Base-by-base conservation (phyloP, 1,140 invertebrate species). In the Atta cephalotes region DNA sequence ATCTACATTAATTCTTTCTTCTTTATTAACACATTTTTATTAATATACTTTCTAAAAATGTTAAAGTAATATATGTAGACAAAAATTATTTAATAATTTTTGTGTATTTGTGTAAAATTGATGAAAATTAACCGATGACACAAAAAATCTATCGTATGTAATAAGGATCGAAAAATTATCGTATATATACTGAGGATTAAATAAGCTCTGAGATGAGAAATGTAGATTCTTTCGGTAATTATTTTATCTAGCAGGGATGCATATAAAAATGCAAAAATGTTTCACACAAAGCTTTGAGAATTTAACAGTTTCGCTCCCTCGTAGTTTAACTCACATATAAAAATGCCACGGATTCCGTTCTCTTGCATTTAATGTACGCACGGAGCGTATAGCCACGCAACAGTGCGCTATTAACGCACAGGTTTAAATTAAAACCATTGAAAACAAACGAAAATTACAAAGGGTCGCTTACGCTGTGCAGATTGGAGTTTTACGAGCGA, bases 371-470 rank as follows among this genome's bases (percentile, higher is more conserved):
- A 82, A 14, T 51, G 12, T 56, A 58, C 53, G 16, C 66, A 39
- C 63, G 63, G 78, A 5, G 45, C 14, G 66, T 35, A 72, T 1
- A 79, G 28, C 28, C 4, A n/a, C 56, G n/a, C 31, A 45, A n/a
- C 21, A 7, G 68, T 10, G 14, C 79, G 79, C 79, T 6, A 82
- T 74, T 74, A 82, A 74, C 53, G 53, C 39, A 68, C 60, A 12
- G 35, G 7, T 62, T 58, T 76, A 85, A 87, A 87, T 87, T 87
- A 87, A 71, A 66, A 66, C 49, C 71, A 53, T 39, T 85, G 86
- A 85, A 85, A 87, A 76, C 68, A 87, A 87, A 87, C 70, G 76
- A 87, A 87, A 85, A 87, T 85, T 65, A 49, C 18, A 51, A 66
- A 87, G 56, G 80, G 58, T 76, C 53, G n/a, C 66, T 25, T 12